A percentile compares a stretch with the other conserved stretches of the same genome.
Evolutionary conservation across 1,140 invertebrate genomes (phyloP).

Genomic region (Orussus abietinus): DNA sequence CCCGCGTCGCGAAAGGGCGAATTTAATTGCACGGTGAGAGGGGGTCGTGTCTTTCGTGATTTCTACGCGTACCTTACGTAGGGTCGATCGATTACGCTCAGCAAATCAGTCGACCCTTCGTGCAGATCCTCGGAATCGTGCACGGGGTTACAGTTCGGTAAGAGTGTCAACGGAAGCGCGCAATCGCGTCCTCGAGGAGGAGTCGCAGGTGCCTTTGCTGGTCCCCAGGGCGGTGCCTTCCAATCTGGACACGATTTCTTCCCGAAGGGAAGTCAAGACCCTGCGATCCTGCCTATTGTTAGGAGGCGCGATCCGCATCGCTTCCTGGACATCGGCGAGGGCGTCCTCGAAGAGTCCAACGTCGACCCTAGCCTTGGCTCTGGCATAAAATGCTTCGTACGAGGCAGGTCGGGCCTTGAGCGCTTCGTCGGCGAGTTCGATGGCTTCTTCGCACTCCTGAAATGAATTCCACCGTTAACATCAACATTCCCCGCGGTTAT

Average conservation of each 20-base stretch:
- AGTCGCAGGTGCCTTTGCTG: slow-evolving; percentile 29
- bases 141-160: slow-evolving; percentile 47
- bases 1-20: no score
- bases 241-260: slow-evolving; percentile 58
- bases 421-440: slow-evolving; percentile 83
- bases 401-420: slow-evolving; percentile 77
- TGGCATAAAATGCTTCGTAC: slow-evolving; percentile 89
- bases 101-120: slow-evolving; percentile 4
- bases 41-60: no score
- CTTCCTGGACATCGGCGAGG: slow-evolving; percentile 66
- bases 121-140: slow-evolving; percentile 7
- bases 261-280: slow-evolving; percentile 62
- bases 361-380: slow-evolving; percentile 81
- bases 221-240: slow-evolving; percentile 38
- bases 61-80: background rate
- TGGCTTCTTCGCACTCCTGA: slow-evolving; percentile 76
- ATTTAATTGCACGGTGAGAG: no score
- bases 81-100: slow-evolving; percentile 6
- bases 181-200: slow-evolving; percentile 28
- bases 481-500: no score
- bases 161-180: slow-evolving; percentile 53
- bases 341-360: slow-evolving; percentile 60
- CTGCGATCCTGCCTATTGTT: slow-evolving; percentile 65
- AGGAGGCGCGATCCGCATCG: slow-evolving; percentile 61
- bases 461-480: no score